phyloP scores from a whole-genome alignment of 2,888 invertebrate genomes.

The Mythimna albipuncta region DNA sequence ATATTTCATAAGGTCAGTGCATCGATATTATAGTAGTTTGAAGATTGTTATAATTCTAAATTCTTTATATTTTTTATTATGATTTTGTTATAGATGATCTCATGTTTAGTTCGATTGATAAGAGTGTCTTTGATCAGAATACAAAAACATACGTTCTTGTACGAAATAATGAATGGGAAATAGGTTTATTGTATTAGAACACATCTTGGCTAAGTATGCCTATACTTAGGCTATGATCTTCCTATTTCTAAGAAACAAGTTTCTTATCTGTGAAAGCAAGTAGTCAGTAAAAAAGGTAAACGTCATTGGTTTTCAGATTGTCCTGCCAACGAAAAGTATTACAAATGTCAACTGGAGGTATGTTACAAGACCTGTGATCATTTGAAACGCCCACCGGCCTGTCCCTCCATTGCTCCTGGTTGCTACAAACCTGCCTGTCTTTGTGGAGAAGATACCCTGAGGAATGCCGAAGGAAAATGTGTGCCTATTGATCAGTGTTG shows the following conservation, averaged over 20 bases:
- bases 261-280: not conserved
- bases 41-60: not conserved
- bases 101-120: not conserved
- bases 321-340: conserved; percentile 29
- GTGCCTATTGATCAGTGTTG: conserved; percentile 40
- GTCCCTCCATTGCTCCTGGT: conserved; percentile 17
- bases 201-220: too few species aligned
- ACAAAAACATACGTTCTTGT: not conserved
- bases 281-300: not conserved
- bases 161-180: too few species aligned
- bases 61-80: not conserved
- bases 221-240: not conserved
- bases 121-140: not conserved
- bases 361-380: conserved; percentile 45
- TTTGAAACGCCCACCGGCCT: conserved; percentile 13
- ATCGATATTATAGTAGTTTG: not conserved
- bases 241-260: not conserved
- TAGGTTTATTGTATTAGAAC: too few species aligned
- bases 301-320: conserved; percentile 45
- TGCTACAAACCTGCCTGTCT: conserved; percentile 34
- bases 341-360: conserved; percentile 42
- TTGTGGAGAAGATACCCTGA: conserved; percentile 18
- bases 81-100: not conserved
- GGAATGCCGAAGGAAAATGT: conserved; percentile 40
- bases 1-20: not conserved